These are phyloP conservation scores for Tamandua tetradactyla DNA, from an alignment of 2,797 vertebrate genomes.

Conservation along the genomic window DNA sequence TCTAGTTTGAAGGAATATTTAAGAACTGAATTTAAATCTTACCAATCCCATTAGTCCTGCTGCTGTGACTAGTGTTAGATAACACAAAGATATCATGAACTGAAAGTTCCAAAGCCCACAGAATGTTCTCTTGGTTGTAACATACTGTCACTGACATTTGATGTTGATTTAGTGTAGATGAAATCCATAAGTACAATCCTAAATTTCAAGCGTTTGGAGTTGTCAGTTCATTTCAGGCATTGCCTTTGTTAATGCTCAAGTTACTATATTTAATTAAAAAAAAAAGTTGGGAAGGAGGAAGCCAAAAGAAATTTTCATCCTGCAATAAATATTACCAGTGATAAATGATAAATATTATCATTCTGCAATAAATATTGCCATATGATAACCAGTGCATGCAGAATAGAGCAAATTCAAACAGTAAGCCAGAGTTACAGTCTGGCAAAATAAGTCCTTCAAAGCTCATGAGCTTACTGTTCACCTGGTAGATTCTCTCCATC, in stretches of 20 bases:
- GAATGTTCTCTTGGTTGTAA: conserved; percentile 40
- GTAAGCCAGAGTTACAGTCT: conserved; percentile 67
- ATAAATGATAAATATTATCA: no score
- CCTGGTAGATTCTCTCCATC: conserved; percentile 62
- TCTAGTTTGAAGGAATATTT: conserved; percentile 56
- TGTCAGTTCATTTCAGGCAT: conserved; percentile 68
- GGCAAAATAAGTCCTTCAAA: conserved; percentile 62
- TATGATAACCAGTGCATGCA: conserved; percentile 67
- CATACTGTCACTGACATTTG: conserved; percentile 68
- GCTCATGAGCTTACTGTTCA: conserved; percentile 69
- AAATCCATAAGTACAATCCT: conserved; percentile 72
- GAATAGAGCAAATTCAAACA: conserved; percentile 52
- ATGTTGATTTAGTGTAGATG: conserved; percentile 62
- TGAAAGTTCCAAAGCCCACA: conserved; percentile 66
- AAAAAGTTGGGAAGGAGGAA: background rate
- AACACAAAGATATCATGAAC: conserved; percentile 52
- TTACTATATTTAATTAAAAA: conserved; percentile 74
- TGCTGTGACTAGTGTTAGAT: conserved; percentile 42
- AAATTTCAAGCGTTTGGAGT: conserved; percentile 65
- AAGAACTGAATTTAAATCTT: conserved; percentile 53
- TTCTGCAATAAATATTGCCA: conserved; percentile 73
- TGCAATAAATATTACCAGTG: conserved; percentile 73
- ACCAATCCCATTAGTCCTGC: background rate
- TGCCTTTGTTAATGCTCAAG: conserved; percentile 52
- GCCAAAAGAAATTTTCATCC: conserved; percentile 59